Evolutionary conservation across 2,113 vertebrate species (phyloP), one percentile per base, ranked within the genome.

Genomic region (Calidris pugnax): DNA sequence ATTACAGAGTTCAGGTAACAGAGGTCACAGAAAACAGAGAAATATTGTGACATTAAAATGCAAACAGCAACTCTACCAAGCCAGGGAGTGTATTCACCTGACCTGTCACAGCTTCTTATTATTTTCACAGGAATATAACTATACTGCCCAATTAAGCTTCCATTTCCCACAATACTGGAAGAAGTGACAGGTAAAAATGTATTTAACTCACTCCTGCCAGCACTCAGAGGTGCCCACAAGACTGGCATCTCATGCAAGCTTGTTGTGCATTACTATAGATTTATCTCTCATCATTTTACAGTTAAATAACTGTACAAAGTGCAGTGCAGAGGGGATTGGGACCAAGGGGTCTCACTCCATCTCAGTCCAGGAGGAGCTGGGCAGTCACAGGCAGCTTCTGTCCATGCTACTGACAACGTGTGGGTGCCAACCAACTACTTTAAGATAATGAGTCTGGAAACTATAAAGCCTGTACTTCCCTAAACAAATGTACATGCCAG

Each of bases 401-500:
- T 9, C 33, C 26, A 18, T 3, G 4, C 6, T 24, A 24, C 27
- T 14, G 51, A 51, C 43, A 12, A 41, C 2, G 3, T 4, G 11
- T 5, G 7, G 50, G 23, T 35, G 39, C 43, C 56, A 64, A 12
- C 14, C 43, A 47, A 27, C 62, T 23, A 4, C 55, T 57, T 21
- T 6, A 32, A 55, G 51, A 60, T 27, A 56, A 7, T 37, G 6
- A 80, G 24, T 12, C 43, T 21, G 28, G 43, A 64, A 53, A 13
- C 30, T 24, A 19, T 22, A 33, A 30, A 55, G 51, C 48, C 48
- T 37, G 22, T 47, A 5, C 33, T 69, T 63, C 55, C 21, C 72
- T 4, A 32, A 35, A n/a, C 16, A 55, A 19, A 30, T 0, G 7
- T n/a, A 47, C 20, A 0, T 3, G 32, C 26, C 72, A 43, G 71